Base-by-base conservation (phyloP, 2,888 invertebrate species). In the Trilocha varians region DNA sequence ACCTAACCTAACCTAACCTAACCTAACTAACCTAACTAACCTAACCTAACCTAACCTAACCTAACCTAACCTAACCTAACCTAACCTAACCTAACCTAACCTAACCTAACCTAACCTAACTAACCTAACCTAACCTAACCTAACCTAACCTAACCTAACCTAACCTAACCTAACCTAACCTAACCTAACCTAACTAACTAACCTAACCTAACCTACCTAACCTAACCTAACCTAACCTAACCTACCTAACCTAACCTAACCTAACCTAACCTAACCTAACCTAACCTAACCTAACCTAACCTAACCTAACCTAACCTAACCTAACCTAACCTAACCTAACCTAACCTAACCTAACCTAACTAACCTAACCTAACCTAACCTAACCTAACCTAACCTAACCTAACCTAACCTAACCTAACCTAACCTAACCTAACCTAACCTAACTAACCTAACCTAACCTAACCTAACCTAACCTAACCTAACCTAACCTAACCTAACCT, bases 291-390 rank as follows among this genome's bases (percentile, higher is more conserved):
- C 39, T 39, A 39, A 39, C 39, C 39, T 39, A 25, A 34, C 39
- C 39, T 37, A 37, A 37, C 25, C 25, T 37, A 37, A 37, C 41
- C 41, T 41, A 41, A 41, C 41, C 45, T 34, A 45, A 36, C 45
- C 45, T 42, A 45, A 38, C 45, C 45, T 45, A 54, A 45, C 45
- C 46, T 42, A 54, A 44, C 48, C 48, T 44, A 54, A 44, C 52
- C 50, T 44, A 57, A 42, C 50, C 52, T 39, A 51, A 42, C 55
- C 45, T 41, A 54, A 42, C 53, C 46, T 41, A 51, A 42, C 50
- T 50, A 52, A 45, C 53, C 48, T 40, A 51, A 44, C 46, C 48
- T 32, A 25, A 40, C 18, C 40, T 36, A 36, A 40, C 39, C 39
- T 39, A 39, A 39, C 39, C 39, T 39, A 39, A 39, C 39, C 40